Base-by-base conservation (phyloP, 1,140 invertebrate species). In the Sarcophaga bullata region DNA sequence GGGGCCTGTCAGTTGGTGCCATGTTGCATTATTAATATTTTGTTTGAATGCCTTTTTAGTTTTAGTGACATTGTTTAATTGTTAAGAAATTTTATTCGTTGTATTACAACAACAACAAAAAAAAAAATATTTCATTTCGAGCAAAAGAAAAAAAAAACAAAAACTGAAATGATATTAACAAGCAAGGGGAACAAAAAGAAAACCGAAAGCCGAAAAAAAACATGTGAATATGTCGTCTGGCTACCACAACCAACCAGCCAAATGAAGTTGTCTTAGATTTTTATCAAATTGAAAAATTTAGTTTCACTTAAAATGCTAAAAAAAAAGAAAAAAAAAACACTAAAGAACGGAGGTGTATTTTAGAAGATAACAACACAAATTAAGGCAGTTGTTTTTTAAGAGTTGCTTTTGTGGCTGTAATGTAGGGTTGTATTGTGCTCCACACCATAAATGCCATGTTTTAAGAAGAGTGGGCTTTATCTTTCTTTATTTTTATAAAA, bases 51-150 rank as follows among this genome's bases (percentile, higher is more conserved):
- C 49, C 50, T 50, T 78, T 50, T 25, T 78, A 50, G 75, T 78
- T 78, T 78, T 78, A 50, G 75, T 78, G 75, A 78, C 75, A 78
- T 78, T 78, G 75, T 78, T 78, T 78, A 78, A 78, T 78, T 78
- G 75, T 78, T 78, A 49, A 50, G 75, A 78, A 78, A 78, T 50
- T 52, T 19, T 78, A 37, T 50, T 52, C 73, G 73, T n/a, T 68
- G 10, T 68, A 37, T 37, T 37, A 37, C 25, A 37, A 37, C 25
- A 1, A 37, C 25, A 37, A 37, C 25, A 1, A 37, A 37, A 68
- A 68, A 7, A 68, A n/a, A 68, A 68, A 68, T 68, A 19, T 58
- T 68, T 68, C 62, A 68, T 68, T 50, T 52, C 73, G 73, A n/a
- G n/a, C n/a, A n/a, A n/a, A n/a, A n/a, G n/a, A n/a, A n/a, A n/a